A percentile compares a stretch with the other conserved stretches of the same genome.
These are phyloP conservation scores for Antitype chi DNA, from an alignment of 2,888 invertebrate species.

Conservation along the genomic window DNA sequence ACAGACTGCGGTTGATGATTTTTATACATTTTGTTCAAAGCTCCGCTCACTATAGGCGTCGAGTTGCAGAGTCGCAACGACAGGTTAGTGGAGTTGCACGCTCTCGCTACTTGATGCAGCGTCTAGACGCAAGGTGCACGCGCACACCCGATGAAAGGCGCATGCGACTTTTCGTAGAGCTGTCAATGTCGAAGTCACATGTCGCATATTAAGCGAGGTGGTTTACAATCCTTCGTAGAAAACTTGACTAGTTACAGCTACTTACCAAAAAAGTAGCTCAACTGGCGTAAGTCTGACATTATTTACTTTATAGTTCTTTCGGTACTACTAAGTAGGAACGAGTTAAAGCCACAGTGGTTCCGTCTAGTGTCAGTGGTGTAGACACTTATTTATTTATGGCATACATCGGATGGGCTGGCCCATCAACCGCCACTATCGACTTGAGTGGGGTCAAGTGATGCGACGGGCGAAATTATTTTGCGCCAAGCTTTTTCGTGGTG, in stretches of 20 bases:
- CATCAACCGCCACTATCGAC: conserved; percentile 72
- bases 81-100: background rate
- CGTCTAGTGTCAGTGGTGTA: conserved; percentile 68
- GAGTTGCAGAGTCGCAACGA: background rate
- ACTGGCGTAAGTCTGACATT: background rate
- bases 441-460: conserved; percentile 77
- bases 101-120: background rate
- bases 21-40: background rate
- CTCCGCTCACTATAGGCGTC: background rate
- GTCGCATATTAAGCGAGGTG: background rate
- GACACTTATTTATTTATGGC: conserved; percentile 78
- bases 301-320: conserved; percentile 22
- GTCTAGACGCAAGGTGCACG: background rate
- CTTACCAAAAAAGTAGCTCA: background rate
- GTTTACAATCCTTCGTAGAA: background rate
- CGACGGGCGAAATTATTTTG: conserved; percentile 71
- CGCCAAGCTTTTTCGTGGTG: conserved; percentile 67
- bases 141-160: background rate
- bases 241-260: background rate
- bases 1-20: background rate
- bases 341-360: conserved; percentile 45
- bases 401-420: conserved; percentile 68
- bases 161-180: background rate
- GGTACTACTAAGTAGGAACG: conserved; percentile 14
- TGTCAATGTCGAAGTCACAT: background rate